Evolutionary conservation across 2,797 vertebrate species (phyloP), one percentile per base, ranked within the genome.

Genomic region (Eidolon dupreanum): DNA sequence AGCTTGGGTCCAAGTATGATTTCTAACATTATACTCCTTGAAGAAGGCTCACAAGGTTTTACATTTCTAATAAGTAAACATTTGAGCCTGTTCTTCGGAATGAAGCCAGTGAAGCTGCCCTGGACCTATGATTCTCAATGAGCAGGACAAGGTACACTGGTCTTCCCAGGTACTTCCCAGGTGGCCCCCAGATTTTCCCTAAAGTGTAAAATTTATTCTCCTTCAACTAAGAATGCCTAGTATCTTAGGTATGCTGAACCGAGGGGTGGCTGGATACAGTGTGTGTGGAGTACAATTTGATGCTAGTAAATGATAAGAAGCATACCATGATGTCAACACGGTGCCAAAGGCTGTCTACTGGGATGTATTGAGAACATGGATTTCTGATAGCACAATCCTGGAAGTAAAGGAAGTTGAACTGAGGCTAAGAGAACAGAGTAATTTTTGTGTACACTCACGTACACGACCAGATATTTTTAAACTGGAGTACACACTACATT

Each of bases 381-480:
- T n/a, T 88, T 90, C 33, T 36, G 33, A 89, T 13, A 66, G n/a
- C 15, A 49, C 61, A 77, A 70, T 46, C 38, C 26, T 92, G 28
- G 65, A 61, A 83, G 38, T 26, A 13, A n/a, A 85, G 26, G 74
- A 59, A 26, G 19, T 16, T 55, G 66, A 84, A 15, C 7, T 3
- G 26, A 82, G 68, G 74, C 55, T 15, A 7, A 82, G 73, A 81
- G 24, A 31, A 38, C 6, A 13, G 17, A 31, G 4, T 4, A 74
- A 55, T 11, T 26, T 46, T 19, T 17, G 49, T 66, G 22, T 11
- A 6, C 26, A 19, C 3, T 8, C 26, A 78, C 0, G 0, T 3
- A 22, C 2, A 41, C 17, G 38, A 70, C 20, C 43, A 53, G 86
- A 43, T 8, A 46, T 0, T 49, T 26, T 33, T 53, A 38, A 82